Percentiles rank a stretch among this genome's conserved stretches.
These are phyloP conservation scores for Charadrius vociferus DNA, from an alignment of 2,113 vertebrate genomes.

Conservation along the genomic window DNA sequence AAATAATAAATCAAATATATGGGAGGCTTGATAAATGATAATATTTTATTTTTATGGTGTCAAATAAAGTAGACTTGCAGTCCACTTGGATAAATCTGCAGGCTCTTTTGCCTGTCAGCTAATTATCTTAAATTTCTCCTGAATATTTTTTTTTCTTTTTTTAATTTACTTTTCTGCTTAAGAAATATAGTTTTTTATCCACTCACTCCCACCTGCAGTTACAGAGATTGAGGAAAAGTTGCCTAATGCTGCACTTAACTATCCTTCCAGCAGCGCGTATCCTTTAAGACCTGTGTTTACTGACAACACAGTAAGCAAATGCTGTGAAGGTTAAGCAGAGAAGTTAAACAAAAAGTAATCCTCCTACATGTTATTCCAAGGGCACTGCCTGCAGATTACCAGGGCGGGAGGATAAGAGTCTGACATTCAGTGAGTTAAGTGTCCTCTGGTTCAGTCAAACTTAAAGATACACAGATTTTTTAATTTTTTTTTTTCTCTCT, in stretches of 20 bases:
- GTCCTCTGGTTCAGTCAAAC: neutral
- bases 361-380: constrained; percentile 21
- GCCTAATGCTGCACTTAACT: neutral
- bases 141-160: neutral
- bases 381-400: neutral
- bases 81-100: neutral
- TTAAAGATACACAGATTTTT: neutral
- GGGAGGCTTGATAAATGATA: neutral
- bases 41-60: neutral
- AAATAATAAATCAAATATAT: neutral
- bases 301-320: constrained; percentile 1
- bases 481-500: neutral
- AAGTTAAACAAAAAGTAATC: constrained; percentile 42
- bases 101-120: neutral
- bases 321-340: constrained; percentile 29
- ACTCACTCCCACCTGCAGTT: neutral
- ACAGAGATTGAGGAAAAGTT: neutral
- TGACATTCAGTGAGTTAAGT: neutral
- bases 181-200: neutral
- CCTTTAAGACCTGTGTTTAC: constrained; percentile 16
- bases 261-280: neutral
- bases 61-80: neutral
- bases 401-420: neutral
- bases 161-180: neutral
- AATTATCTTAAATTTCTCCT: neutral